Conservation (phyloP, 1,140 invertebrate species). For the roundworm (Caenorhabditis elegans) region DNA sequence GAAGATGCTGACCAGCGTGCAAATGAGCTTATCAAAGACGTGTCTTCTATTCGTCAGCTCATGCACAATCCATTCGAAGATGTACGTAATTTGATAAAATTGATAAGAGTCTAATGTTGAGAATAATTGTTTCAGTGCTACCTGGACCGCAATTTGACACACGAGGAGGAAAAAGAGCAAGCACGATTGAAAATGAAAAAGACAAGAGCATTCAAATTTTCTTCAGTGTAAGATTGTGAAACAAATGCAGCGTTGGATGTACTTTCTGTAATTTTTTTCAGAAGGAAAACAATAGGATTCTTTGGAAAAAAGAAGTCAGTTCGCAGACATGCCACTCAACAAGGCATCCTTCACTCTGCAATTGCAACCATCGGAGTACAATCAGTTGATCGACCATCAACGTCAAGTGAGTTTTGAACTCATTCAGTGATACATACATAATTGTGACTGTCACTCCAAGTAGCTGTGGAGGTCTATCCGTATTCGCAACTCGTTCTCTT, state of each 20-base stretch:
- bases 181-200: conserved; percentile 23
- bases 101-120: not conserved
- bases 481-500: conserved; percentile 4
- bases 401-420: not conserved
- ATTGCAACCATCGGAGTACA: conserved; percentile 34
- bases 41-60: conserved; percentile 43
- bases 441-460: not conserved
- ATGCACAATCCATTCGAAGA: conserved; percentile 35
- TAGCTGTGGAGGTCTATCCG: conserved; percentile 22
- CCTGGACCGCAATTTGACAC: conserved; percentile 33
- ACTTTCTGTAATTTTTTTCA: not conserved
- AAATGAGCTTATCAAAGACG: conserved; percentile 53
- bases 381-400: conserved; percentile 17
- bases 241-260: not conserved
- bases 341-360: conserved; percentile 21
- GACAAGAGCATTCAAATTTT: not conserved
- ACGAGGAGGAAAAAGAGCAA: conserved; percentile 39
- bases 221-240: not conserved
- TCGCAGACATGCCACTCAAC: conserved; percentile 21
- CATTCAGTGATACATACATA: too few species aligned
- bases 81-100: not conserved
- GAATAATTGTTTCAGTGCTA: conserved; percentile 27
- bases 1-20: conserved; percentile 13
- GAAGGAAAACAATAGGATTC: conserved; percentile 1
- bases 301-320: not conserved